A percentile compares a stretch with the other conserved stretches of the same genome.
phyloP scores from a whole-genome alignment of 53 echinoderm and acorn worm species.

The Temnopleurus reevesii region DNA sequence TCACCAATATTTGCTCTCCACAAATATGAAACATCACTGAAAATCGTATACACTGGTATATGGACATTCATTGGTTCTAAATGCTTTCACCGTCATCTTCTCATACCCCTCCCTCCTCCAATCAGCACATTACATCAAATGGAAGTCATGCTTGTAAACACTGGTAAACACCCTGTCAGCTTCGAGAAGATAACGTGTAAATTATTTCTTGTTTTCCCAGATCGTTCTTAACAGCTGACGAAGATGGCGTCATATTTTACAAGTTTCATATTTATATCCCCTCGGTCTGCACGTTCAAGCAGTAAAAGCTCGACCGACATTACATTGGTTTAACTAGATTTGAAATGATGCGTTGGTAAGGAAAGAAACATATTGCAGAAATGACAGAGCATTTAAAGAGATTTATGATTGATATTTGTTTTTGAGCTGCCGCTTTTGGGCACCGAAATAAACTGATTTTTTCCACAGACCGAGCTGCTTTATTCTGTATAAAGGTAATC shows the following conservation, averaged over 20 bases:
- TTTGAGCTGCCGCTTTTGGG: too few species aligned
- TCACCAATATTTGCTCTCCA: too few species aligned
- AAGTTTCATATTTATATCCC: not conserved
- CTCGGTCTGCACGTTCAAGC: not conserved
- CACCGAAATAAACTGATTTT: too few species aligned
- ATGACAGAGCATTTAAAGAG: too few species aligned
- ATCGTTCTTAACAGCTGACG: not conserved
- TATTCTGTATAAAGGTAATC: too few species aligned
- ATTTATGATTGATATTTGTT: too few species aligned
- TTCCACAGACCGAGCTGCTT: too few species aligned
- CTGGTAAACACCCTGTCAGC: constrained; percentile 22
- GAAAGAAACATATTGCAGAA: not conserved
- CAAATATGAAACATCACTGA: too few species aligned
- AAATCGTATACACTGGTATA: too few species aligned
- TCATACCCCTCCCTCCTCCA: not conserved
- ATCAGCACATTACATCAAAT: constrained; percentile 30
- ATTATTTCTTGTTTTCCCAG: not conserved
- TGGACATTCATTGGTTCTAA: too few species aligned
- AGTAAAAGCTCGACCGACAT: not conserved
- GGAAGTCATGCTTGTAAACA: constrained; percentile 34
- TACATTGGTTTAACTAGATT: not conserved
- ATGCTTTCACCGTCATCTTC: not conserved
- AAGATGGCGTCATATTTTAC: constrained; percentile 18
- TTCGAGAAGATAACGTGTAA: not conserved
- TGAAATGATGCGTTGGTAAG: not conserved